phyloP scores from a whole-genome alignment of 2,113 vertebrate species.

The Ellobius talpinus region DNA sequence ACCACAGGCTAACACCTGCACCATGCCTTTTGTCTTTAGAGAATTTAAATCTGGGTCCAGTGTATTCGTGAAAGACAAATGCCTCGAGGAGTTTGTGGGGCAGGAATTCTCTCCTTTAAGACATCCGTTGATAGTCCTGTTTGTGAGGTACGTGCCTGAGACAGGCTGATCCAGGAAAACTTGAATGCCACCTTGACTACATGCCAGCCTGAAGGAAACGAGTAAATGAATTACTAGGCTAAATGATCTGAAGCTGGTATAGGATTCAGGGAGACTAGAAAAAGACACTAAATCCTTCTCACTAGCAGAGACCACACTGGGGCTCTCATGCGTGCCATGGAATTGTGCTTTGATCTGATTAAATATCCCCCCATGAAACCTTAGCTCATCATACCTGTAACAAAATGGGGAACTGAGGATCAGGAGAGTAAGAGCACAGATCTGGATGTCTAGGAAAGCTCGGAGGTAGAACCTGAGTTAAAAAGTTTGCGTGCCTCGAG shows the following conservation, averaged over 20 bases:
- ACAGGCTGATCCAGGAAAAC: neutral
- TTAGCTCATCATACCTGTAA: neutral
- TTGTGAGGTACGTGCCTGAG: neutral
- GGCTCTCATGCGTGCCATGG: neutral
- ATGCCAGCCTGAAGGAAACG: neutral
- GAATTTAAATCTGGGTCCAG: neutral
- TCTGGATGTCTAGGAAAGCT: neutral
- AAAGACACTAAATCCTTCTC: neutral
- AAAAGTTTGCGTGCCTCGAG: neutral
- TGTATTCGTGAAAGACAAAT: neutral
- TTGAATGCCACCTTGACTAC: neutral
- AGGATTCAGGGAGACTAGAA: neutral
- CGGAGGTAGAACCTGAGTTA: neutral
- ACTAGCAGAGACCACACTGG: neutral
- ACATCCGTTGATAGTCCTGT: neutral
- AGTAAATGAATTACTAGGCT: neutral
- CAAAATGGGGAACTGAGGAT: neutral
- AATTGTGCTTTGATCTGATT: neutral
- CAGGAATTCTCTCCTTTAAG: neutral
- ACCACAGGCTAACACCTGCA: neutral
- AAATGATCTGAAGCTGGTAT: conserved; percentile 5
- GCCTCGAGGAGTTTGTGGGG: too few relatives aligned
- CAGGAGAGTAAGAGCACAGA: neutral
- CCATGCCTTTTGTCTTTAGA: conserved; percentile 30
- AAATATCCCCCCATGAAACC: neutral